Evolutionary conservation across 2,888 invertebrate species (phyloP), one percentile per base, ranked within the genome.

Genomic region (Epinotia brunnichana): DNA sequence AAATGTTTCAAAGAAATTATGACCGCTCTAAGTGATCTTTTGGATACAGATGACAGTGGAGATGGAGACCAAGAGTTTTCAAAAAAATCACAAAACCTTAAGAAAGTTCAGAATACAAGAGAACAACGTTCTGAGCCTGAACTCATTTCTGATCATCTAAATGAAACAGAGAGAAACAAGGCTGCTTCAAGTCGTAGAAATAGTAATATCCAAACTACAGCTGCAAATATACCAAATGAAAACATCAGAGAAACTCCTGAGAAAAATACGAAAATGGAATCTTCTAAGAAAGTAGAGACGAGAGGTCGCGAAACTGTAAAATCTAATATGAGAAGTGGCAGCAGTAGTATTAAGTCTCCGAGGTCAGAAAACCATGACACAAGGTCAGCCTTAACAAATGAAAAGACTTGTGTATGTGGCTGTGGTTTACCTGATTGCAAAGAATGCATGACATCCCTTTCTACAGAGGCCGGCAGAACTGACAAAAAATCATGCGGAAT

Each of bases 1-100:
- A 92, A 91, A 81, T 90, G 91, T 77, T 91, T 90, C 53, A 88
- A 87, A 74, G 93, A 92, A 79, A 91, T 93, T 21, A 84, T 93
- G 69, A 81, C 85, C 24, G 84, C 91, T 44, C 79, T 93, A 15
- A 90, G 89, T 72, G 91, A 92, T 77, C 84, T 93, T 39, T 81
- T 93, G 57, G 91, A 92, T 74, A 93, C 92, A 11, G 92, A 91
- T 56, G 92, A 90, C 1, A 82, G 82, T 73, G 81, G 74, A 39
- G 78, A 76, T 53, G 60, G 59, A 2, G 72, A 72, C 5, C 67
- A 72, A n/a, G 73, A 75, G n/a, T n/a, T 19, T 64, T 35, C 56
- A 39, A 56, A 67, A 48, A 56, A 56, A 11, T 44, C 29, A 2
- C 57, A 29, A 19, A 63, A 41, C 3, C 29, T 69, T 5, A 51